These are phyloP conservation scores for Emydura subglobosa DNA, from an alignment of 2,113 vertebrate species.

Conservation along the genomic window DNA sequence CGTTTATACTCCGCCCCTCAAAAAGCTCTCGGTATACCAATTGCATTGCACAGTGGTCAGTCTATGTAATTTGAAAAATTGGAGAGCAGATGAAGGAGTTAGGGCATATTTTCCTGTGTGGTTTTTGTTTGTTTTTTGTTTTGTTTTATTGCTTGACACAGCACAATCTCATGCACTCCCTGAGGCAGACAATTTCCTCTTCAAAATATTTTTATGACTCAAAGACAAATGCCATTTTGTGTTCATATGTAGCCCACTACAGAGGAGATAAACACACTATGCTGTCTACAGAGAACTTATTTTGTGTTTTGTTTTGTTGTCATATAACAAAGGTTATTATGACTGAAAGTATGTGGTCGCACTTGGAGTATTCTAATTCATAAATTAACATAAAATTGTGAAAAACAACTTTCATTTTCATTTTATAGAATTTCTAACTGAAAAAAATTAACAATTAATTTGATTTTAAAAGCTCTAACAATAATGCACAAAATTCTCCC, in stretches of 20 bases:
- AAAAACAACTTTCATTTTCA: neutral
- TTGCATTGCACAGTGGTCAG: neutral
- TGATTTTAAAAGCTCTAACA: neutral
- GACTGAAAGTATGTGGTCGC: neutral
- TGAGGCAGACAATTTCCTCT: neutral
- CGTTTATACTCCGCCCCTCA: neutral
- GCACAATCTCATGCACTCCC: neutral
- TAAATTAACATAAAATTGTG: neutral
- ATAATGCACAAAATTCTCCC: neutral
- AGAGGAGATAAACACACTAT: neutral
- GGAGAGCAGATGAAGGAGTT: accelerated
- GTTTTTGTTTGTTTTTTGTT: too few species aligned
- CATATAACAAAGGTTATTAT: neutral
- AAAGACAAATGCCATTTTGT: neutral
- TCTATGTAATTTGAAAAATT: neutral
- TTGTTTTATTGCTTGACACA: neutral
- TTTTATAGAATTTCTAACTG: neutral
- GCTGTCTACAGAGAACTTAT: neutral
- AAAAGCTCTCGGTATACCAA: neutral
- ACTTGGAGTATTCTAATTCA: neutral
- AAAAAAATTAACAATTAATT: neutral
- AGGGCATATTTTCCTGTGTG: neutral
- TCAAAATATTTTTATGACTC: neutral
- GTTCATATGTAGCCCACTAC: neutral
- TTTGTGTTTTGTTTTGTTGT: neutral